Percentiles rank a stretch among this genome's conserved stretches.
Conservation (phyloP, 64 coral and sea anemone genomes). For the Anthopleura sola region DNA sequence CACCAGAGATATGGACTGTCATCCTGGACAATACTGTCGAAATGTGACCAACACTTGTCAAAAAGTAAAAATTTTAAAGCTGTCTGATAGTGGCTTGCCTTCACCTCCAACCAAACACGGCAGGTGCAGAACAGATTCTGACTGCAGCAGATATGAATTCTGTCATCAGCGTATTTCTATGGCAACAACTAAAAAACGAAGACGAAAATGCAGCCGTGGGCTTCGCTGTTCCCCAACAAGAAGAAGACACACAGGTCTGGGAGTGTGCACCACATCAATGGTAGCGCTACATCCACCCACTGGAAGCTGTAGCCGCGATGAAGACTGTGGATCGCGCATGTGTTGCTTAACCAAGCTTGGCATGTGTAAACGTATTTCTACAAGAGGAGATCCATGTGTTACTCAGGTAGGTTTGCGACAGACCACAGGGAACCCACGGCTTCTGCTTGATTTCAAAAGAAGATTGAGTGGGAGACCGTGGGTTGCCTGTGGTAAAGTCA, state of each 20-base stretch:
- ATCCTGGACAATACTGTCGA: neutral
- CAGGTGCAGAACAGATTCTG: neutral
- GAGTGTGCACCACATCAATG: neutral
- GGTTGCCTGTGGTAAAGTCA: neutral
- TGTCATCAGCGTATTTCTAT: neutral
- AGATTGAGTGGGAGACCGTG: neutral
- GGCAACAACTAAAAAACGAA: neutral
- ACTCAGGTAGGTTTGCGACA: neutral
- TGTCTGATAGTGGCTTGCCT: neutral
- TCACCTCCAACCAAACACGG: neutral
- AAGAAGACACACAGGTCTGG: neutral
- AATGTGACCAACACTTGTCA: neutral
- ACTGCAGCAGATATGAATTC: neutral
- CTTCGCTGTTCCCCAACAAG: neutral
- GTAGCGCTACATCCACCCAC: neutral
- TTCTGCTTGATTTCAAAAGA: too few relatives aligned
- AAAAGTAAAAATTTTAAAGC: neutral
- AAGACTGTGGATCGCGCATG: neutral
- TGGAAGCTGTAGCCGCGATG: neutral
- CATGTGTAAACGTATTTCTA: neutral
- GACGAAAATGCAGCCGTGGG: neutral
- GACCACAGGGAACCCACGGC: too few relatives aligned
- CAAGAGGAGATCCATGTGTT: neutral
- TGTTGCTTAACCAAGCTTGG: conserved; percentile 13
- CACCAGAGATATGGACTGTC: neutral